Percentiles rank a stretch among this genome's conserved stretches.
Conservation (phyloP, 2,113 vertebrate genomes). For the Rhea americana region DNA sequence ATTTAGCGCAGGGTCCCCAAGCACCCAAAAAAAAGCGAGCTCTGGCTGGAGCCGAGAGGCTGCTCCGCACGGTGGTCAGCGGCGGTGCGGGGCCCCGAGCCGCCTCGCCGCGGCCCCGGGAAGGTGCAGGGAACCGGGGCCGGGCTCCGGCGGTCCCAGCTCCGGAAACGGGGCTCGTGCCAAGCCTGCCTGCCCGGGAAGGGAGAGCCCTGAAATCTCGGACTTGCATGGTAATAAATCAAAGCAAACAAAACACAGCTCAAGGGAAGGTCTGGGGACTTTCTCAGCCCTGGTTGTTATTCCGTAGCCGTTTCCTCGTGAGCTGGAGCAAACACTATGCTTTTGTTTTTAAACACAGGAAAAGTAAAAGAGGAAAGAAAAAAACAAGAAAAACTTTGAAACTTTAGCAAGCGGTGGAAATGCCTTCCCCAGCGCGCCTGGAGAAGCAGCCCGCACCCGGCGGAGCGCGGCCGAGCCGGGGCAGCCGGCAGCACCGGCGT, state of each 20-base stretch:
- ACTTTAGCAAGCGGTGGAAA: background rate
- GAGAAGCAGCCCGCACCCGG: background rate
- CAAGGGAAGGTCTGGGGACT: background rate
- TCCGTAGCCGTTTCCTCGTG: slow-evolving; percentile 26
- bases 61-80: background rate
- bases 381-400: background rate
- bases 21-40: no score
- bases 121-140: fast-evolving
- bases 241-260: background rate
- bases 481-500: background rate
- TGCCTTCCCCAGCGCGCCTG: fast-evolving
- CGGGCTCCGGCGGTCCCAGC: background rate
- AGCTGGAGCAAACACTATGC: fast-evolving
- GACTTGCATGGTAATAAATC: background rate
- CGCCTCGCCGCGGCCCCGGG: background rate
- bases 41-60: background rate
- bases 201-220: background rate
- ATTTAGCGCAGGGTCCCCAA: background rate
- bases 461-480: background rate
- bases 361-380: background rate
- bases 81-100: background rate
- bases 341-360: background rate
- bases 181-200: background rate
- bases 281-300: slow-evolving; percentile 11
- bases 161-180: fast-evolving